Conservation (phyloP, 2,113 vertebrate genomes). For the Nothoprocta perdicaria region DNA sequence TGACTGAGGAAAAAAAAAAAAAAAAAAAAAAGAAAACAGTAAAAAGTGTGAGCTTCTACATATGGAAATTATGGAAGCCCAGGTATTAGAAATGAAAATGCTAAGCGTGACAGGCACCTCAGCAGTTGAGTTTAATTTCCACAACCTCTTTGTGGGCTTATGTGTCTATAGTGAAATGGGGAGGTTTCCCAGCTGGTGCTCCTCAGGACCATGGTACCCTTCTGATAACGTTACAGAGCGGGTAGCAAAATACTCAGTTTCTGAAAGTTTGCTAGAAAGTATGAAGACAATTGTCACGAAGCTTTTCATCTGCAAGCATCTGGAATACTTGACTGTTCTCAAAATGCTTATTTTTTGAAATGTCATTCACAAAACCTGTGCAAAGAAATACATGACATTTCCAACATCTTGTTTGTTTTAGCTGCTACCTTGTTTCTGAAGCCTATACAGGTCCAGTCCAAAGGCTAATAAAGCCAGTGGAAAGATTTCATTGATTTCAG, state of each 20-base stretch:
- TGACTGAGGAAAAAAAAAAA: not conserved
- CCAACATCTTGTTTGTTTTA: too few relatives aligned
- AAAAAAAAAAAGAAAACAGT: not conserved
- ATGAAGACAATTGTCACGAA: not conserved
- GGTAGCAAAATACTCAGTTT: not conserved
- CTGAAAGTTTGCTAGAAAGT: not conserved
- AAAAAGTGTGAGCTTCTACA: not conserved
- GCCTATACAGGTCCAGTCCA: not conserved
- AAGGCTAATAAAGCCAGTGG: not conserved
- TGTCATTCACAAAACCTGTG: not conserved
- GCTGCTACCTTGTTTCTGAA: not conserved
- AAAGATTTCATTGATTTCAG: not conserved
- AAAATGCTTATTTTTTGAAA: not conserved
- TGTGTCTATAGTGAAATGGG: not conserved
- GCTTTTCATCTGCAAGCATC: not conserved
- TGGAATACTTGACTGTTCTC: not conserved
- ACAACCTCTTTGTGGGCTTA: not conserved
- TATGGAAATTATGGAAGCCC: not conserved
- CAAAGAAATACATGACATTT: not conserved
- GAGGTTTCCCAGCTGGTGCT: not conserved
- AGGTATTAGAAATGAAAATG: not conserved
- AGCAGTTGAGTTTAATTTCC: not conserved
- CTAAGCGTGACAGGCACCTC: not conserved
- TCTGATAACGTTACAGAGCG: not conserved
- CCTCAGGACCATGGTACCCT: not conserved